Base-by-base conservation (phyloP, 2,797 vertebrate genomes). In the Cyclura pinguis region DNA sequence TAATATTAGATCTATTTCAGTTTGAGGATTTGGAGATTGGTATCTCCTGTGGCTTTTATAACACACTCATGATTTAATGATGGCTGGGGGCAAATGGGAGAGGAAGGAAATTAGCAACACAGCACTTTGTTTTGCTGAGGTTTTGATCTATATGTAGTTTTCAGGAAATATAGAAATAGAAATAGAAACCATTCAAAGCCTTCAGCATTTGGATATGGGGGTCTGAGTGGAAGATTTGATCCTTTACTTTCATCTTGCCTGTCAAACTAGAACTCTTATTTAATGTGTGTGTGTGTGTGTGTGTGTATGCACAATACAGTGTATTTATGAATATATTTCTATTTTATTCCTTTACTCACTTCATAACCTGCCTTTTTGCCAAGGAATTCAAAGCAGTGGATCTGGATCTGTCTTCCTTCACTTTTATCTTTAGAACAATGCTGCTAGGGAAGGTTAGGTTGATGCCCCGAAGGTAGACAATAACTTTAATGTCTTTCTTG, bases 51-150 rank as follows among this genome's bases (percentile, higher is more conserved):
- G 27, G 27, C 20, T 78, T 78, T 84, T 69, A 84, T 42, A 64
- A 86, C 76, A 85, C 35, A 72, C 62, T 85, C 27, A 59, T 86
- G 62, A 73, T 12, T 73, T 83, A 77, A 76, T 72, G 52, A 50
- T 55, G 9, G 72, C 2, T 47, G 80, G 59, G 9, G 9, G 29
- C 22, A n/a, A 55, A 82, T 64, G 55, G 35, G 47, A 29, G 18
- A n/a, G 27, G 18, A 42, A 52, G 22, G 76, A 84, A 38, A 38
- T 50, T 83, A 42, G 27, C 9, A 82, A 27, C 24, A 74, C 10
- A 38, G 5, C 18, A 29, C 13, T 80, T 81, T 64, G 10, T 55
- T 82, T 55, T 27, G n/a, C 18, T 77, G 47, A 38, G 32, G 16
- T 47, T 35, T 74, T 50, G 20, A 22, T 29, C 57, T 59, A 38